Percentiles rank a stretch among this genome's conserved stretches.
Conservation (phyloP, 2,797 vertebrate genomes). For the Cuculus canorus region DNA sequence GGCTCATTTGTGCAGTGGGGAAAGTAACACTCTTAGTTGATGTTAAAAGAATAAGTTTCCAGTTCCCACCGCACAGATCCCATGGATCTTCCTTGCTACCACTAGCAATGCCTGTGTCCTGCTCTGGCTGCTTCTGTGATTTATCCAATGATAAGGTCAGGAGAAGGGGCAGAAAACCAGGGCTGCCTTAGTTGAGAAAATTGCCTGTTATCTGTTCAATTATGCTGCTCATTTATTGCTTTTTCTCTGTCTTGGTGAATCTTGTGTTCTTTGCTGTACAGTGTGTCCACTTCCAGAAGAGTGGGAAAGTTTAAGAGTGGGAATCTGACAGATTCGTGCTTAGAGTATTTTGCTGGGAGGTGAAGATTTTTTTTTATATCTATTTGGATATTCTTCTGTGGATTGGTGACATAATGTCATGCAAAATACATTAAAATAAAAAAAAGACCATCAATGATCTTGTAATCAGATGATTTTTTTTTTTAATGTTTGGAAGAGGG, state of each 20-base stretch:
- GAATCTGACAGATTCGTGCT: background rate
- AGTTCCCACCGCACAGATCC: background rate
- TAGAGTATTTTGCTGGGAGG: background rate
- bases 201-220: background rate
- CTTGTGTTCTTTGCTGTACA: background rate
- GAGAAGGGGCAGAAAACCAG: background rate
- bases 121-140: background rate
- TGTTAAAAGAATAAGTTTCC: background rate
- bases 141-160: accelerated
- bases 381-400: background rate
- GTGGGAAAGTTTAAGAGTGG: background rate
- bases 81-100: background rate
- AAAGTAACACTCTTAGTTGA: background rate
- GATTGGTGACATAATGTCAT: background rate
- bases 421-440: background rate
- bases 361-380: background rate
- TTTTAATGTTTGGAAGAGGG: background rate
- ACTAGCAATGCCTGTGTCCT: background rate
- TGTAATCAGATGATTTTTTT: background rate
- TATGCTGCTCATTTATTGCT: background rate
- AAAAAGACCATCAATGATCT: background rate
- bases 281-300: background rate
- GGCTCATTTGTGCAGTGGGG: background rate
- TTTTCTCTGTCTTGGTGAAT: background rate
- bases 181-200: background rate